Evolutionary conservation across 2,888 invertebrate genomes (phyloP).

Genomic region (Epirrita christyi): DNA sequence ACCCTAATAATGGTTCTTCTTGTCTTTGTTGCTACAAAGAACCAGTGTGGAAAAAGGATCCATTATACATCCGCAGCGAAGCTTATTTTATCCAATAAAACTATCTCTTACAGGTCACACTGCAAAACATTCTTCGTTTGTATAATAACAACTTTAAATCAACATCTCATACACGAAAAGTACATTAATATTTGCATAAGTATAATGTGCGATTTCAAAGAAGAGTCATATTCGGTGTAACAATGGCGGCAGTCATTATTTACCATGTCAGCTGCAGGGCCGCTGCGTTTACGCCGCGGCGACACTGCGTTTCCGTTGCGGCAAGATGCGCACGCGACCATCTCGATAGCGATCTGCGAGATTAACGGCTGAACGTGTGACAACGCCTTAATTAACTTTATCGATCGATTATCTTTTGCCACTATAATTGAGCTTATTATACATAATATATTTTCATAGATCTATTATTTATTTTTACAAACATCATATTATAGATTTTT

Average conservation of each 20-base stretch:
- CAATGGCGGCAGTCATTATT: constrained; percentile 56
- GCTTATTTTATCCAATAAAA: too few species aligned
- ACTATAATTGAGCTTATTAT: constrained; percentile 28
- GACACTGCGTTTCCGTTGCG: constrained; percentile 32
- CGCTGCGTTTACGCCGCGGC: constrained; percentile 29
- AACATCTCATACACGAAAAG: constrained; percentile 61
- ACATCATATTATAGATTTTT: too few species aligned
- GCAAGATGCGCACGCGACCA: constrained; percentile 67
- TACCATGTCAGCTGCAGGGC: constrained; percentile 40
- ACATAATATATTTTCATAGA: not conserved
- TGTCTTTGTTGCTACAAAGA: too few species aligned
- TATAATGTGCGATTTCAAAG: constrained; percentile 28
- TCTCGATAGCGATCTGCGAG: constrained; percentile 75
- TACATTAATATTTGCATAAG: constrained; percentile 63
- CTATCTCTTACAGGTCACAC: too few species aligned
- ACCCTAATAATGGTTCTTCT: too few species aligned
- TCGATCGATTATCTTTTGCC: constrained; percentile 61
- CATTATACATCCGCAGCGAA: too few species aligned
- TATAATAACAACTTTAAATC: not conserved
- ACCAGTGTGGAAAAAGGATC: too few species aligned
- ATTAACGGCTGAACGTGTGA: constrained; percentile 74
- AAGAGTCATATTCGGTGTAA: constrained; percentile 52
- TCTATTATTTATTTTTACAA: not conserved
- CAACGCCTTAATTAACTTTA: constrained; percentile 77
- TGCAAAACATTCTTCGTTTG: too few species aligned